Conservation (phyloP, 2,113 vertebrate species). For the Cichladusa arquata region DNA sequence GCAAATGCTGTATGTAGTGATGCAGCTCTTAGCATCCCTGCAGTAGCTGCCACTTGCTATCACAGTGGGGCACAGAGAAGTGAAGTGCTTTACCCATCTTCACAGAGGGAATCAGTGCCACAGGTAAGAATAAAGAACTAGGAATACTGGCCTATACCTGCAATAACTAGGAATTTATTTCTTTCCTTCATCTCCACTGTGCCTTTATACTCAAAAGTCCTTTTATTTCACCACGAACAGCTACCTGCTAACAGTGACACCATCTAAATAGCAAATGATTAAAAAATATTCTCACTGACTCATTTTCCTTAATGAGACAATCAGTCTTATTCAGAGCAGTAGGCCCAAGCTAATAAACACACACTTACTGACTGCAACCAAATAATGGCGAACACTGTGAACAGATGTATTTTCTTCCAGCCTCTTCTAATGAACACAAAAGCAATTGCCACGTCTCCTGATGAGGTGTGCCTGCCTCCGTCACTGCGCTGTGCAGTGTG, state of each 20-base stretch:
- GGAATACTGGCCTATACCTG: neutral
- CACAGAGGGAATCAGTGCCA: neutral
- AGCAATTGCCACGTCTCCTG: neutral
- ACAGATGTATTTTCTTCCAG: neutral
- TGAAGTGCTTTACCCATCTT: neutral
- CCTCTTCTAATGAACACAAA: neutral
- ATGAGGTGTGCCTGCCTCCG: neutral
- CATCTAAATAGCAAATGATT: neutral
- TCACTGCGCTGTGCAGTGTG: neutral
- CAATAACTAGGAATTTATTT: neutral
- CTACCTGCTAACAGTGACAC: neutral
- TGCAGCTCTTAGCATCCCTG: neutral
- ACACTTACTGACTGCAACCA: neutral
- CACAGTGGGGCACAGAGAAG: neutral
- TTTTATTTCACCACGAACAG: neutral
- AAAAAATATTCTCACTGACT: neutral
- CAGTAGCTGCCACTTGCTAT: neutral
- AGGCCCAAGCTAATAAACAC: neutral
- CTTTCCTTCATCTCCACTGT: neutral
- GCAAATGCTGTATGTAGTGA: fast-evolving
- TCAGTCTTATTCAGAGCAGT: neutral
- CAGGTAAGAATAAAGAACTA: neutral
- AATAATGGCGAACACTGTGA: neutral
- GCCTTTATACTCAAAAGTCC: neutral
- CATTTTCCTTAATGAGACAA: conserved; percentile 1